Conservation (phyloP, 2,113 vertebrate genomes). For the Malaclemys terrapin region DNA sequence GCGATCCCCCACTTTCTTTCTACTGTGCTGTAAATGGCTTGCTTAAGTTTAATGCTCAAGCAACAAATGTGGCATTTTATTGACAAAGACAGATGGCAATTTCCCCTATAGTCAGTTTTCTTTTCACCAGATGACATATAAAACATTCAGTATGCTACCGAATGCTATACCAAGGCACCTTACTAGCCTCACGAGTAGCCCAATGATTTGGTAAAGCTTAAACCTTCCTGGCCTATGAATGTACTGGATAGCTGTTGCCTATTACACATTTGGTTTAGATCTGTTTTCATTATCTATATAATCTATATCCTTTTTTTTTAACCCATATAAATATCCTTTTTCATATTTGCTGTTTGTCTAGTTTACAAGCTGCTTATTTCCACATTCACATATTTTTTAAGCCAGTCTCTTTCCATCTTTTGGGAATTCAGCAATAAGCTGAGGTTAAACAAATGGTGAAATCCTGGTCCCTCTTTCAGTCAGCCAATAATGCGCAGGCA, state of each 20-base stretch:
- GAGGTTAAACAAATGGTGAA: not conserved
- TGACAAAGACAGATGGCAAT: conserved; percentile 76
- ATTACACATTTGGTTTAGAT: conserved; percentile 55
- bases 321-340: conserved; percentile 49
- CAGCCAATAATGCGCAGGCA: not conserved
- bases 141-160: not conserved
- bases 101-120: conserved; percentile 47
- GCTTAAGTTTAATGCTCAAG: conserved; percentile 55
- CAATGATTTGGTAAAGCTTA: not conserved
- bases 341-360: conserved; percentile 66
- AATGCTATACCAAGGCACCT: not conserved
- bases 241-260: conserved; percentile 45
- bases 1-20: conserved; percentile 17
- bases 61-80: conserved; percentile 45
- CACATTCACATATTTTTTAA: conserved; percentile 54
- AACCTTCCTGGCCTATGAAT: not conserved
- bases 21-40: conserved; percentile 61
- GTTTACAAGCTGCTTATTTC: conserved; percentile 58
- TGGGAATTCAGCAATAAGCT: not conserved
- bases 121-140: conserved; percentile 58
- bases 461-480: conserved; percentile 33
- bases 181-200: not conserved
- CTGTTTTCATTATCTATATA: conserved; percentile 63
- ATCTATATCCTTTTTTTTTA: conserved; percentile 59
- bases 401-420: conserved; percentile 31